These are phyloP conservation scores for Apis laboriosa DNA, from an alignment of 1,140 invertebrate genomes.

Conservation along the genomic window DNA sequence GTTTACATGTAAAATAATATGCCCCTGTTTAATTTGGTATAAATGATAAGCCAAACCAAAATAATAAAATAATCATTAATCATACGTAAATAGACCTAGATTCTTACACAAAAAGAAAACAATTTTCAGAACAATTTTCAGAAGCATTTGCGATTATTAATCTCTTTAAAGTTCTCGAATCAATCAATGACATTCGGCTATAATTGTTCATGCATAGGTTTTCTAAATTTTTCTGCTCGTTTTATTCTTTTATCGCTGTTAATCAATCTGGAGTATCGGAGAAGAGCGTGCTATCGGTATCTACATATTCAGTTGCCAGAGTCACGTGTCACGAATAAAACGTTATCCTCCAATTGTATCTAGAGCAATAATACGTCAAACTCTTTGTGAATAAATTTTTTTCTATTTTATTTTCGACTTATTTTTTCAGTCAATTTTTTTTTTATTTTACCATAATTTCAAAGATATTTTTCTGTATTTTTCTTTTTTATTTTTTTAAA, in stretches of 20 bases:
- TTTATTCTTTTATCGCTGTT: not conserved
- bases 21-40: not conserved
- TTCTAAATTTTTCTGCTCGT: not conserved
- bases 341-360: not conserved
- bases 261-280: constrained; percentile 7
- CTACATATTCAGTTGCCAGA: not conserved
- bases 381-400: too few relatives aligned
- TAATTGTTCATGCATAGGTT: not conserved
- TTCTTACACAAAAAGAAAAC: not conserved
- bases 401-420: too few relatives aligned
- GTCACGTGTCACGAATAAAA: not conserved
- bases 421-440: too few relatives aligned
- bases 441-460: too few relatives aligned
- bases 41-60: not conserved
- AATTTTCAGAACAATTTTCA: not conserved
- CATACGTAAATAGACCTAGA: not conserved
- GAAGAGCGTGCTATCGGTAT: not conserved
- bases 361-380: too few relatives aligned
- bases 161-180: not conserved
- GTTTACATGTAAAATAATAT: too few relatives aligned
- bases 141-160: not conserved
- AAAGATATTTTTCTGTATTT: too few relatives aligned
- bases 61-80: too few relatives aligned
- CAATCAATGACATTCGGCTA: not conserved
- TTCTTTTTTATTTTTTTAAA: too few relatives aligned